Base-by-base conservation (phyloP, 2,113 vertebrate genomes). In the Bubalus kerabau region DNA sequence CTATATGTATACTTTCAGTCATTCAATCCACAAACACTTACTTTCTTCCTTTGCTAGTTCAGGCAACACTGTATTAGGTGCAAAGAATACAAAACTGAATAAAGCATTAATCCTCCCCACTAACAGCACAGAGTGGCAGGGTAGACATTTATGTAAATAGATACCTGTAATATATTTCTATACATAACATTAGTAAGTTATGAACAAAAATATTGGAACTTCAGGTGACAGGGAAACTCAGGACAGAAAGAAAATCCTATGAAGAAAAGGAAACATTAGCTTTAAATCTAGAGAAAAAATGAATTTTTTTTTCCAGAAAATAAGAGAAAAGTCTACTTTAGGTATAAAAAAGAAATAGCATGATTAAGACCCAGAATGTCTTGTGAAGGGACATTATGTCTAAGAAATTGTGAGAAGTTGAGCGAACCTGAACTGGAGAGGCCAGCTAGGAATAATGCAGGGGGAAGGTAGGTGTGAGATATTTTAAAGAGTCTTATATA, bases 21-120 rank as follows among this genome's bases (percentile, higher is more conserved):
- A 80, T 78, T 92, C 36, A 43, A 52, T 62, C 67, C 67, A 87
- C 90, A 98, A 87, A 86, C 56, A 94, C 91, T 64, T 14, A 94
- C 91, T 62, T 16, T 71, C 21, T 46, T 94, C 13, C 17, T 76
- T 90, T 91, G 43, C 62, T 85, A 81, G 48, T 88, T 26, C 40
- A 92, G 43, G 17, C 28, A 84, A 17, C 12, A 40, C 16, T 88
- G 21, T 28, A n/a, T 67, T 94, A 46, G 50, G 36, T 89, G 52
- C 36, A 87, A 90, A 92, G 26, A 28, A 62, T 76, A 81, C 46
- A 87, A 36, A 76, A 48, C 60, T 28, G 60, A 85, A 96, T 92
- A 85, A 92, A 91, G 84, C 52, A 74, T n/a, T 80, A 43, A 26
- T 57, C 6, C 43, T 83, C 24, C n/a, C 32, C 57, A 59, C 40